Evolutionary conservation across 2,888 invertebrate genomes (phyloP).

Genomic region (Lochmaea crataegi): DNA sequence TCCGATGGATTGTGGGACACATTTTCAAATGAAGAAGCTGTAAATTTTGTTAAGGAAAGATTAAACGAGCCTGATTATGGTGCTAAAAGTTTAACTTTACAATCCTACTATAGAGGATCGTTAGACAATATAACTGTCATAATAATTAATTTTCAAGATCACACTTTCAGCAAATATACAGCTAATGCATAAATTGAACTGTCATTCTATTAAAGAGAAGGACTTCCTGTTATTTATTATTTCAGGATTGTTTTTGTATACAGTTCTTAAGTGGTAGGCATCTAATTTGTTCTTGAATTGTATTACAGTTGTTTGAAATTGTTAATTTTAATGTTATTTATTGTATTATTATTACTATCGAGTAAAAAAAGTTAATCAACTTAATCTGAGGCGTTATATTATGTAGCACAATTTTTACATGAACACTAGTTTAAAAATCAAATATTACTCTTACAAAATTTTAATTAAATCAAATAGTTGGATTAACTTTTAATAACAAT

Average conservation of each 20-base stretch:
- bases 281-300: not conserved
- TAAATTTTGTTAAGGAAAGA: conserved; percentile 86
- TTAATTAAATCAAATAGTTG: not conserved
- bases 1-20: conserved; percentile 98
- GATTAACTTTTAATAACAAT: not conserved
- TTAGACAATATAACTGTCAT: conserved; percentile 96
- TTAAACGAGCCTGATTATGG: conserved; percentile 89
- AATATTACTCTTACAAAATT: too few species aligned
- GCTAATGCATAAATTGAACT: conserved; percentile 22
- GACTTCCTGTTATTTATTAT: not conserved
- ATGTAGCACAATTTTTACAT: too few species aligned
- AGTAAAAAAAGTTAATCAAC: too few species aligned
- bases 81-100: conserved; percentile 89
- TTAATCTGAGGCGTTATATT: too few species aligned
- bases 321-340: not conserved
- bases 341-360: too few species aligned
- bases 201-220: too few species aligned
- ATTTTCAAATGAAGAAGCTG: conserved; percentile 94
- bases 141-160: conserved; percentile 83
- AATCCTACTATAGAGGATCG: conserved; percentile 92
- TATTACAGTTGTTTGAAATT: not conserved
- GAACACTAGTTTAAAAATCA: too few species aligned
- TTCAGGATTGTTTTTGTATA: not conserved
- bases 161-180: conserved; percentile 51
- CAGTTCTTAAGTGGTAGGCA: not conserved